Evolutionary conservation across 2,888 invertebrate species (phyloP).

Genomic region (Parascotia fuliginaria): DNA sequence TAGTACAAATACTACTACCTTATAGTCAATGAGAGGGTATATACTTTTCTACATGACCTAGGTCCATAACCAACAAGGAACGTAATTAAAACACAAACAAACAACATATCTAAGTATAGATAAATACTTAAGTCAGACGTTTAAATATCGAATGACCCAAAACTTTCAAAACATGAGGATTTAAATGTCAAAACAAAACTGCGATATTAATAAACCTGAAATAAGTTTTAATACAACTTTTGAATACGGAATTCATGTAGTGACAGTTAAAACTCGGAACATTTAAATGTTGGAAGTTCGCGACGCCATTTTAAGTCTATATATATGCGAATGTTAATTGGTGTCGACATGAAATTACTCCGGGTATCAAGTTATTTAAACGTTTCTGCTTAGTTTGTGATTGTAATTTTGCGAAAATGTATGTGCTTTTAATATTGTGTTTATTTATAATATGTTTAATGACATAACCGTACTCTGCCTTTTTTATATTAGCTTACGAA

Average conservation of each 20-base stretch:
- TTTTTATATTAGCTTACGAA: no score
- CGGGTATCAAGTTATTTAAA: conserved; percentile 10
- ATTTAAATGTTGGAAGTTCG: conserved; percentile 35
- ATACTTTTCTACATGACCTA: no score
- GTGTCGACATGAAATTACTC: conserved; percentile 17
- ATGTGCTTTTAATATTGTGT: no score
- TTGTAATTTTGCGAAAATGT: no score
- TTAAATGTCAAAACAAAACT: conserved; percentile 3
- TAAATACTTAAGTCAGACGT: no score
- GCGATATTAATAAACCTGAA: conserved; percentile 32
- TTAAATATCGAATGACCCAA: background rate
- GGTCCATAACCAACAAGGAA: no score
- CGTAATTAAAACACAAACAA: no score
- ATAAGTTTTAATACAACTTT: conserved; percentile 32
- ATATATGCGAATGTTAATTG: conserved; percentile 13
- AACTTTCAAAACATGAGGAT: background rate
- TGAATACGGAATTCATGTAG: conserved; percentile 16
- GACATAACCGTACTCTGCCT: no score
- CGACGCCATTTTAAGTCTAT: conserved; percentile 8
- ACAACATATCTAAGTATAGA: no score
- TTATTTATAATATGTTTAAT: no score
- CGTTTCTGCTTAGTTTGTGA: conserved; percentile 7
- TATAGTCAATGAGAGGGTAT: no score
- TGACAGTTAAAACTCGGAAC: conserved; percentile 16
- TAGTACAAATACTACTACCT: no score